phyloP scores from a whole-genome alignment of 2,888 invertebrate genomes.

The Calliopum simillimum region DNA sequence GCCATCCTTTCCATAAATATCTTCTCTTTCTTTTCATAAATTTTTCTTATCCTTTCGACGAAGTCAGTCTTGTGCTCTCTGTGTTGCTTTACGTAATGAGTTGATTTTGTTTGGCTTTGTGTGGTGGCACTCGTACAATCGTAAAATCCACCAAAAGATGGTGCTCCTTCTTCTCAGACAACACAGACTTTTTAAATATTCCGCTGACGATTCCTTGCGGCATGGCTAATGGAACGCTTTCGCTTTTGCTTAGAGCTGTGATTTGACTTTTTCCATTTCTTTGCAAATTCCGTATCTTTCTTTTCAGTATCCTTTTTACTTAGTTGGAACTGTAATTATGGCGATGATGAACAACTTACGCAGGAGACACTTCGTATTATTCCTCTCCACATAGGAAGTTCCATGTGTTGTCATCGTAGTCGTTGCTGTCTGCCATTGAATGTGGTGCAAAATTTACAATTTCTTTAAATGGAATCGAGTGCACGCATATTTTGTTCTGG shows the following conservation, averaged over 20 bases:
- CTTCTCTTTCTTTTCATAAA: not conserved
- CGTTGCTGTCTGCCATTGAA: constrained; percentile 17
- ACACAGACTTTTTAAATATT: constrained; percentile 57
- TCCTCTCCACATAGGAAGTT: not conserved
- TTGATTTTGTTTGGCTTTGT: constrained; percentile 53
- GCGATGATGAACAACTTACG: constrained; percentile 61
- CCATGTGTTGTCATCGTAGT: not conserved
- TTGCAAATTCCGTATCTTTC: constrained; percentile 18
- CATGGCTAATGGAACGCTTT: constrained; percentile 28
- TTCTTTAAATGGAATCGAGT: constrained; percentile 30
- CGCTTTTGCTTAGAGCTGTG: constrained; percentile 25
- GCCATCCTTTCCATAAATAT: constrained; percentile 33
- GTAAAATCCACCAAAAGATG: not conserved
- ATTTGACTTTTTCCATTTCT: constrained; percentile 32
- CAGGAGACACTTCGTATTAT: constrained; percentile 38
- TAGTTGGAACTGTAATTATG: constrained; percentile 56
- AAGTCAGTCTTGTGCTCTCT: constrained; percentile 38
- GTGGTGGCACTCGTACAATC: constrained; percentile 2
- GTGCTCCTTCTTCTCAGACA: constrained; percentile 3
- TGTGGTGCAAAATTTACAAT: constrained; percentile 36
- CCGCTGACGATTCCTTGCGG: constrained; percentile 39
- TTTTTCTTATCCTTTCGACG: constrained; percentile 29
- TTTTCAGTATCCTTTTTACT: constrained; percentile 33
- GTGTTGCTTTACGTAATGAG: constrained; percentile 50
- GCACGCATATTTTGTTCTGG: constrained; percentile 4